Evolutionary conservation across 2,888 invertebrate species (phyloP), one percentile per base, ranked within the genome.

Genomic region (Drosophila anomelani): DNA sequence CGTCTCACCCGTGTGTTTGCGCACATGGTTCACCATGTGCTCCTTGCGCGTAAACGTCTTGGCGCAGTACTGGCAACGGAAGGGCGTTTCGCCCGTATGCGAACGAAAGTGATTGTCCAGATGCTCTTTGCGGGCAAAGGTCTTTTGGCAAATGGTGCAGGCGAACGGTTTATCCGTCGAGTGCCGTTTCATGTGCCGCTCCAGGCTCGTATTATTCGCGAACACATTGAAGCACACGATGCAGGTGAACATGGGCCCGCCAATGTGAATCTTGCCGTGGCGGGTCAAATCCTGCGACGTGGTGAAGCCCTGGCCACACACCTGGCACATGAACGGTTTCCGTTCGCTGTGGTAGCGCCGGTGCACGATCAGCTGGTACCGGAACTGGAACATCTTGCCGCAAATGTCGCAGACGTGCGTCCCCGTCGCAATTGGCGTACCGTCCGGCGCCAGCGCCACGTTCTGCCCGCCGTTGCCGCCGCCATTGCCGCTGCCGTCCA

Each of bases 311-410:
- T 96, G 96, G 34, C 97, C 97, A 90, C 97, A 97, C 43, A 97
- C 96, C 94, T 95, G 94, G 92, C 94, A 94, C 72, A 96, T 96
- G 90, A 96, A 97, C 47, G 97, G 97, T 91, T 97, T 97, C 79
- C 96, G 94, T 92, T 97, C 97, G 46, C 96, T 96, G 88, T 97
- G 97, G 92, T 97, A 97, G 83, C 97, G 95, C 88, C 96, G 94
- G 93, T 97, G 97, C 46, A 97, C 97, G 85, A 97, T 97, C 69
- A 97, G 94, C 91, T 97, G 97, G 93, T 97, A 97, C 67, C 97
- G 95, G 92, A 96, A 97, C 88, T 96, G 96, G 93, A 97, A 97
- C 93, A 96, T 95, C 93, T 97, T 97, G 58, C 96, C 96, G 88
- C 97, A 97, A 71, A 97, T 94, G 92, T 97, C 97, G 92, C 97